Base-by-base conservation (phyloP, 2,797 vertebrate genomes). In the Melanotaenia parkinsoni region DNA sequence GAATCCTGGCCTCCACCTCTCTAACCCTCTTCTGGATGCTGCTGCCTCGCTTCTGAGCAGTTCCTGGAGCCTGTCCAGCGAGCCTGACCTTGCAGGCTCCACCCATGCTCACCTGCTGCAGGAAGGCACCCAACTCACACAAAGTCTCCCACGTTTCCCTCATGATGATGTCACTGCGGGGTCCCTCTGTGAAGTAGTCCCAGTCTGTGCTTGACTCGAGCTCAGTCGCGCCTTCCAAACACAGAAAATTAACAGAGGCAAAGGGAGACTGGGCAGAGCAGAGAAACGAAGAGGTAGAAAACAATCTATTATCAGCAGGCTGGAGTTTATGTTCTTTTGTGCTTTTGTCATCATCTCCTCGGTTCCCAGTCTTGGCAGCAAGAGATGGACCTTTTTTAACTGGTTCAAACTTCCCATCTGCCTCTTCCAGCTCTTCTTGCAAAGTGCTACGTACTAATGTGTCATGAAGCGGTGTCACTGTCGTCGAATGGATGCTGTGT, bases 171-270 rank as follows among this genome's bases (percentile, higher is more conserved):
- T 95, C 84, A 0, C 60, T n/a, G 4, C 72, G 73, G 33, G 68
- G 56, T 26, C 62, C 82, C 38, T 83, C 87, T 82, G 88, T 68
- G 79, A 67, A 70, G 87, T 74, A 89, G 87, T 81, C 13, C 77
- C 88, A 93, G 1, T 98, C 97, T 1, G 95, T 95, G 70, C 85
- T 85, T 0, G 96, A 96, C 89, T 96, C 96, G 0, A 94, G 91
- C 88, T 96, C 93, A 0, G 96, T 98, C 89, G 95, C 94, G 0
- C 96, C 97, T 76, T 97, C 95, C 90, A 98, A 79, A 83, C 91
- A 93, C 72, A 94, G 92, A 77, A 98, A 84, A 40, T 92, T 94
- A 13, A 93, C 78, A 0, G 91, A 93, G 22, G 90, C 89, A 47
- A 92, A 90, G 24, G 75, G 82, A 58, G 88, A 89, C 0, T 56